phyloP scores from a whole-genome alignment of 2,113 vertebrate genomes.

The Poeciliopsis occidentalis region DNA sequence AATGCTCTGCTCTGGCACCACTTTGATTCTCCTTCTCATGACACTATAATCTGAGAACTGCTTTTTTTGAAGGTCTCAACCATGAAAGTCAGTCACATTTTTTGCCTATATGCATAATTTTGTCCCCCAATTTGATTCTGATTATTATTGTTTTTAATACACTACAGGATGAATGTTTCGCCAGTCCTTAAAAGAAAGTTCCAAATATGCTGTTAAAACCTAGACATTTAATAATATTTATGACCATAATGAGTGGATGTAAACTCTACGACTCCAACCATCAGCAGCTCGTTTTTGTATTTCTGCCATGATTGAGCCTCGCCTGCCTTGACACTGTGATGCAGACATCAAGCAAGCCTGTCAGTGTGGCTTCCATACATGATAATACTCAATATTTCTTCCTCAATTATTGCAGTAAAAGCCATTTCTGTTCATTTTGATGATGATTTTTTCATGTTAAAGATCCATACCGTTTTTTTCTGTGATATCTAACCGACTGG shows the following conservation, averaged over 20 bases:
- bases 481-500: constrained; percentile 15
- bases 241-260: background rate
- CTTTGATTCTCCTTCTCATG: too few species aligned
- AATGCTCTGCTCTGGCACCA: too few species aligned
- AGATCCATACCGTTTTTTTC: constrained; percentile 2
- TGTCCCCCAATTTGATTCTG: background rate
- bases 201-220: background rate
- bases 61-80: background rate
- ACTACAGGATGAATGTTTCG: too few species aligned
- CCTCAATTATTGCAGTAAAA: constrained; percentile 26
- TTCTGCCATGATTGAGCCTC: constrained; percentile 69
- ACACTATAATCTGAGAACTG: background rate
- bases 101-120: background rate
- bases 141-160: background rate
- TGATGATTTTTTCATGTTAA: constrained; percentile 25
- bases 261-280: constrained; percentile 16
- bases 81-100: background rate
- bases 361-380: constrained; percentile 8
- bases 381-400: constrained; percentile 21
- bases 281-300: constrained; percentile 57
- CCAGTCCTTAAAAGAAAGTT: background rate
- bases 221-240: background rate
- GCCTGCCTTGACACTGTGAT: constrained; percentile 69
- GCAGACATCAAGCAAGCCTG: constrained; percentile 20
- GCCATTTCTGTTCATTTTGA: constrained; percentile 7